Evolutionary conservation across 2,888 invertebrate species (phyloP).

Genomic region (Drosophila algonquin): DNA sequence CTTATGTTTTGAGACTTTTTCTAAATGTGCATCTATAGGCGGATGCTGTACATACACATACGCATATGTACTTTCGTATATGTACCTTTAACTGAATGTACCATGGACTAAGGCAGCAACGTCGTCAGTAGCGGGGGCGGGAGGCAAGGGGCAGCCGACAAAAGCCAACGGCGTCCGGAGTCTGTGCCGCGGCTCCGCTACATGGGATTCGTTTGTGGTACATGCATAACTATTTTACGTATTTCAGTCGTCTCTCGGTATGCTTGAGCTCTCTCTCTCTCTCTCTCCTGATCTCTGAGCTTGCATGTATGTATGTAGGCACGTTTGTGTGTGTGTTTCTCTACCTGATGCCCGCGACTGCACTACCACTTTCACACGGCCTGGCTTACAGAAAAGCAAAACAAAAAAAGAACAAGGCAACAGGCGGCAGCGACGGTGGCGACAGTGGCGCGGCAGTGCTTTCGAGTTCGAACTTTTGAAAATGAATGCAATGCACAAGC

Average conservation of each 20-base stretch:
- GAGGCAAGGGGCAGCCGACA: not conserved
- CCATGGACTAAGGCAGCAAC: not conserved
- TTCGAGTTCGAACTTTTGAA: constrained; percentile 67
- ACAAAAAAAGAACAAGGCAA: constrained; percentile 47
- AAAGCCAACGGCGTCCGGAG: constrained; percentile 55
- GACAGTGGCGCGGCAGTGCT: not conserved
- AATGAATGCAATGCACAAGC: constrained; percentile 64
- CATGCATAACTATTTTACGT: constrained; percentile 73
- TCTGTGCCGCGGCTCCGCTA: constrained; percentile 57
- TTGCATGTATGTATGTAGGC: constrained; percentile 12
- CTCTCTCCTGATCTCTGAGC: constrained; percentile 6
- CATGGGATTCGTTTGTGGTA: constrained; percentile 76
- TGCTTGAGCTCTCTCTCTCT: constrained; percentile 25
- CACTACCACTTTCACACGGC: constrained; percentile 74
- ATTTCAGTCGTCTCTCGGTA: constrained; percentile 26
- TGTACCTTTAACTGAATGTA: not conserved
- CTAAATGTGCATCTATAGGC: not conserved
- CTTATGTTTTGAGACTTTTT: too few relatives aligned
- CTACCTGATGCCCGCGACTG: constrained; percentile 71
- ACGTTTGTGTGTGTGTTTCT: constrained; percentile 52
- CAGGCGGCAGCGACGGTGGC: constrained; percentile 7
- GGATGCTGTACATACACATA: not conserved
- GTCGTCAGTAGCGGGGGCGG: not conserved
- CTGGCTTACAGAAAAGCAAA: constrained; percentile 31
- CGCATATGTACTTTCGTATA: not conserved